Percentiles rank a stretch among this genome's conserved stretches.
Evolutionary conservation across 2,113 vertebrate genomes (phyloP).

Genomic region (Nycticebus coucang): DNA sequence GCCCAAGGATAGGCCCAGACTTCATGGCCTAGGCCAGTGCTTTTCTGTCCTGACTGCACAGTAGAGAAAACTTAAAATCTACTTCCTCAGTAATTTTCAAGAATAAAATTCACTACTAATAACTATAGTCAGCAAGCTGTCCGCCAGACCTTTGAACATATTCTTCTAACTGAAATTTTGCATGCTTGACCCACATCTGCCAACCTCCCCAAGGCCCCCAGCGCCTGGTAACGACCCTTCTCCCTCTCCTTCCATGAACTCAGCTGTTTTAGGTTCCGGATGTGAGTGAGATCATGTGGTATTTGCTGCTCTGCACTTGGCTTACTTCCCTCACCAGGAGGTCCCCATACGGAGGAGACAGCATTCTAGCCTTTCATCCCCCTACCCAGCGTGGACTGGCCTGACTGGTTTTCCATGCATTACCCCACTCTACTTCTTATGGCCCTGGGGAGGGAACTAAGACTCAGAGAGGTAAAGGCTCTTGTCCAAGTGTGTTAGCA

Average conservation of each 20-base stretch:
- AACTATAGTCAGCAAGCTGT: background rate
- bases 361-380: background rate
- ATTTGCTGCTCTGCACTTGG: background rate
- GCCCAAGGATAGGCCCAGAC: background rate
- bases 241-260: background rate
- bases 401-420: background rate
- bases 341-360: background rate
- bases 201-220: too few species aligned
- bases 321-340: background rate
- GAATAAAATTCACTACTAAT: background rate
- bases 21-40: too few species aligned
- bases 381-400: background rate
- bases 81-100: background rate
- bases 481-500: background rate
- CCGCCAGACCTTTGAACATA: background rate
- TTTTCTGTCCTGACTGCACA: background rate
- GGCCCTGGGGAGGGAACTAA: background rate
- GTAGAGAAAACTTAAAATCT: background rate
- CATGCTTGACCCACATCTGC: background rate
- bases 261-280: background rate
- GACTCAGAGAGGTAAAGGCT: background rate
- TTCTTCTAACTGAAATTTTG: background rate
- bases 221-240: background rate
- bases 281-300: background rate
- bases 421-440: background rate